Evolutionary conservation across 2,888 invertebrate species (phyloP), one percentile per base, ranked within the genome.

Genomic region (Dromius quadrimaculatus): DNA sequence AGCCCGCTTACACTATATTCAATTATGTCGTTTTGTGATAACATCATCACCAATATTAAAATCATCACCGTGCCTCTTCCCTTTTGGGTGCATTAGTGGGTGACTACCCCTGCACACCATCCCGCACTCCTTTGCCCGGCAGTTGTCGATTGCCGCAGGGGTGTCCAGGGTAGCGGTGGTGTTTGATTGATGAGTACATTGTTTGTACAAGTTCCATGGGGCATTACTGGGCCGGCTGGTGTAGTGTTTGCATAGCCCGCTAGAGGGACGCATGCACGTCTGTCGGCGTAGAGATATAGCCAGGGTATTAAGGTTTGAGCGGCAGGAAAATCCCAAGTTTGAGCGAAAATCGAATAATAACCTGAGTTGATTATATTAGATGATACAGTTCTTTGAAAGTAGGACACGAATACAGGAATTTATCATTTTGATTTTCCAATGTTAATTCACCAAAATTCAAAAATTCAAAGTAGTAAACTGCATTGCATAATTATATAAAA

Each of bases 121-220:
- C n/a, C n/a, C n/a, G n/a, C n/a, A n/a, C n/a, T n/a, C n/a, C n/a
- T n/a, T n/a, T n/a, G n/a, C n/a, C n/a, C n/a, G n/a, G n/a, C n/a
- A n/a, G n/a, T n/a, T n/a, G n/a, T n/a, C n/a, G n/a, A 54, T 23
- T 41, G 62, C 61, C 38, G 38, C 62, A 62, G 62, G 62, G 41
- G 41, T 62, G 62, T 62, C 38, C 62, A 62, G 62, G 72, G 73
- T 73, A 74, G 76, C 76, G 78, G 77, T 79, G 78, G 79, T 79
- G 77, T 80, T 80, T 80, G 80, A 80, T 80, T 80, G 80, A 80
- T 80, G 79, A 79, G 78, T 79, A 79, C 79, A 79, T 79, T 80
- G 80, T 80, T 80, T 80, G 79, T 77, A 79, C 78, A 79, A 78
- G 78, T 78, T 77, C 77, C 76, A 75, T 76, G 76, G 78, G 77